A percentile compares a stretch with the other conserved stretches of the same genome.
Evolutionary conservation across 2,113 vertebrate genomes (phyloP).

Genomic region (Vulpes vulpes): DNA sequence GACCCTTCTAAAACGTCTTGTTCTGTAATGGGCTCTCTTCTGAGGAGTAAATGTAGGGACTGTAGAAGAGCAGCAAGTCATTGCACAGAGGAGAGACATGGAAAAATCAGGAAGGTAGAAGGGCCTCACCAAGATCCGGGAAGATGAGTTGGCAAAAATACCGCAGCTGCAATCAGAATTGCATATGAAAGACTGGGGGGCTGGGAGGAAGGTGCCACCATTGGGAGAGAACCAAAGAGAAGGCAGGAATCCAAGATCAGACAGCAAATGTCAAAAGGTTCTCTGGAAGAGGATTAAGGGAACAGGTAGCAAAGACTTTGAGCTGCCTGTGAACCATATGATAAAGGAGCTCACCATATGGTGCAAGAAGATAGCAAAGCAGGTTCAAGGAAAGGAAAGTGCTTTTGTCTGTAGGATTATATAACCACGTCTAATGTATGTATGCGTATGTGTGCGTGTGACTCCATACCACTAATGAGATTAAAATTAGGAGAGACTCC

Average conservation of each 20-base stretch:
- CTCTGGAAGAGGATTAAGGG: slow-evolving; percentile 68
- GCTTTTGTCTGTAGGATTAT: slow-evolving; percentile 63
- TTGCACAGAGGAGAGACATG: neutral
- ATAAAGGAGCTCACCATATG: slow-evolving; percentile 65
- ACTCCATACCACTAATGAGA: slow-evolving; percentile 65
- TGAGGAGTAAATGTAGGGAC: neutral
- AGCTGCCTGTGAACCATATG: slow-evolving; percentile 48
- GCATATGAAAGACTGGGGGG: neutral
- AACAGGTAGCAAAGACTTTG: slow-evolving; percentile 63
- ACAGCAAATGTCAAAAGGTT: slow-evolving; percentile 69
- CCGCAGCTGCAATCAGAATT: neutral
- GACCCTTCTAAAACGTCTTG: neutral
- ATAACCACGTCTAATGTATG: slow-evolving; percentile 50
- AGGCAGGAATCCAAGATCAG: slow-evolving; percentile 60
- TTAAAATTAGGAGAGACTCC: slow-evolving; percentile 66
- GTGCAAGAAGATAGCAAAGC: slow-evolving; percentile 60
- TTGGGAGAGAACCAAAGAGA: neutral
- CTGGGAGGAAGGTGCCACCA: neutral
- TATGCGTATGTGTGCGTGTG: neutral
- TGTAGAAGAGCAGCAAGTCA: neutral
- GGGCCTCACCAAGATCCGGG: neutral
- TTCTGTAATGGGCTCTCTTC: neutral
- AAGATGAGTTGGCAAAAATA: slow-evolving; percentile 61
- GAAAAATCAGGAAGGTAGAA: neutral
- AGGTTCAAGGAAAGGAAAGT: neutral